Base-by-base conservation (phyloP, 2,888 invertebrate genomes). In the Hymenopus coronatus region DNA sequence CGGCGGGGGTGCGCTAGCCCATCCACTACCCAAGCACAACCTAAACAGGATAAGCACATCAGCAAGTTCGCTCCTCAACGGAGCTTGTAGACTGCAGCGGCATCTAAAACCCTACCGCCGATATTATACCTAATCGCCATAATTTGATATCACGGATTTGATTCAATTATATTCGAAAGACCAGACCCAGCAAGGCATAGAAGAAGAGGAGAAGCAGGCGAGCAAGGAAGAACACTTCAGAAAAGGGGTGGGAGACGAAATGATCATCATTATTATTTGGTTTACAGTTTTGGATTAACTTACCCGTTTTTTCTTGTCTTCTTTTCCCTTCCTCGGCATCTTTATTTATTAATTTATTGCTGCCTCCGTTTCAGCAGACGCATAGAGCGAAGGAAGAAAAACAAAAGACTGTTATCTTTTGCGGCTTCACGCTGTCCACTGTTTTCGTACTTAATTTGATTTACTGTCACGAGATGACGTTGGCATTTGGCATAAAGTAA, bases 81-180 rank as follows among this genome's bases (percentile, higher is more conserved):
- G 54, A 70, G 54, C 84, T 84, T 85, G 30, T 88, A 83, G 88
- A 81, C 88, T 70, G 20, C 84, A 33, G 81, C 85, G 33, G 90
- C 90, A 92, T 92, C 92, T 92, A 91, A 92, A 93, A 92, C 92
- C 92, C 90, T 90, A 88, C 90, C 92, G 92, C 92, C 92, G 92
- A 93, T 93, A 93, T 93, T 93, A 92, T 91, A 91, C 90, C 93
- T 93, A 93, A 93, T 93, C 93, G 93, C 92, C 92, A 93, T 93
- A 94, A 94, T 94, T 93, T 93, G 93, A 94, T 94, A 93, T 93
- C 92, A 70, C 90, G 92, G 91, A 92, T 90, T 91, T 93, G 92
- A 93, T 93, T 92, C 92, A 92, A 93, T 93, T 93, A 93, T 91
- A 87, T 87, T 87, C 87, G 87, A 87, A 87, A 82, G 87, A 87